phyloP scores from a whole-genome alignment of 2,797 vertebrate genomes.

The Rhynchonycteris naso region DNA sequence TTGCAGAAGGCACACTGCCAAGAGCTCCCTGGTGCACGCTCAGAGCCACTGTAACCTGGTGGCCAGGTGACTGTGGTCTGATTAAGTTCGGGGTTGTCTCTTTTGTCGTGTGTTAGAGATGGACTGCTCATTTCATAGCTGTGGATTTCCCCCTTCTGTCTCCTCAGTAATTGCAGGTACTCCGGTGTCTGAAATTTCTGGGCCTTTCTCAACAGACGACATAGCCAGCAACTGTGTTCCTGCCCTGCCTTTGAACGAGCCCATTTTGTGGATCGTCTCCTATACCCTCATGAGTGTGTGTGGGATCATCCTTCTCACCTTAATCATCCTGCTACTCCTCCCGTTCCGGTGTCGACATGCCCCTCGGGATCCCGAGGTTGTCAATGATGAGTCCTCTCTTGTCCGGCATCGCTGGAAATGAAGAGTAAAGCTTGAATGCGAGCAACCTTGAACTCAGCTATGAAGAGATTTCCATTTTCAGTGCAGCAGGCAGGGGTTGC shows the following conservation, averaged over 20 bases:
- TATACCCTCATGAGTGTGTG: constrained; percentile 94
- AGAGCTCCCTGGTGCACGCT: accelerated
- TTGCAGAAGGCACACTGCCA: accelerated
- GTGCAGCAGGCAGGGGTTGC: constrained; percentile 43
- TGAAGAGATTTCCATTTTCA: not conserved
- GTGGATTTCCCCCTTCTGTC: constrained; percentile 11
- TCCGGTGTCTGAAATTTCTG: constrained; percentile 92
- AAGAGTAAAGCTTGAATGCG: constrained; percentile 45
- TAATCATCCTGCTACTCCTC: constrained; percentile 90
- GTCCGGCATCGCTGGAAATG: constrained; percentile 97
- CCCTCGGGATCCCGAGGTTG: constrained; percentile 86
- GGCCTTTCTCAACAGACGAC: constrained; percentile 92
- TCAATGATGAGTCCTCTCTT: constrained; percentile 96
- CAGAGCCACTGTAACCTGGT: accelerated
- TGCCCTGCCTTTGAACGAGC: constrained; percentile 85
- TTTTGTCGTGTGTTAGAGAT: accelerated
- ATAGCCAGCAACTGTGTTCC: constrained; percentile 90
- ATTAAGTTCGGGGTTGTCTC: accelerated
- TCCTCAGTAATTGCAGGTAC: constrained; percentile 87
- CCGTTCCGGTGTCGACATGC: constrained; percentile 83
- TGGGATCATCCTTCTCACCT: constrained; percentile 89
- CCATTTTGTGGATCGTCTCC: constrained; percentile 93
- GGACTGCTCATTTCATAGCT: not conserved
- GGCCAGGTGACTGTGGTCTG: accelerated
- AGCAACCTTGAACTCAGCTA: not conserved